Evolutionary conservation across 2,797 vertebrate species (phyloP).

Genomic region (Gila robusta): DNA sequence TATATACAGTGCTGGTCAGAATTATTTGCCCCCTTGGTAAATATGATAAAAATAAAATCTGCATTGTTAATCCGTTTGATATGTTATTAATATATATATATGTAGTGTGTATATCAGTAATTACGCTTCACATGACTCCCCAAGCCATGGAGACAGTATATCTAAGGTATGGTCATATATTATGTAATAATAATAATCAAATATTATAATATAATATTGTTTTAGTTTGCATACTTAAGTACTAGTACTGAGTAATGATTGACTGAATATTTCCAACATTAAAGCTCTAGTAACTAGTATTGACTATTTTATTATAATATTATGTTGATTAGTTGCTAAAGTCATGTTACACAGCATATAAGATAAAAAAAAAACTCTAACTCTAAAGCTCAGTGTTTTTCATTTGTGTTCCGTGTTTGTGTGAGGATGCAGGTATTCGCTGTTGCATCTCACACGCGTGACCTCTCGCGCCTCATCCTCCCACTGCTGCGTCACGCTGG

Average conservation of each 20-base stretch:
- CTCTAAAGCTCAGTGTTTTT: too few relatives aligned
- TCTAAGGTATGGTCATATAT: not conserved
- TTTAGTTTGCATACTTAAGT: not conserved
- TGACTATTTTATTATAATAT: not conserved
- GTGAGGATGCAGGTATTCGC: slow-evolving; percentile 5
- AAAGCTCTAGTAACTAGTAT: not conserved
- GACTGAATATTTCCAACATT: not conserved
- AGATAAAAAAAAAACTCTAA: not conserved
- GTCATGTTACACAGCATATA: too few relatives aligned
- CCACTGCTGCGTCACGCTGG: slow-evolving; percentile 70
- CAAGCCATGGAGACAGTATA: not conserved
- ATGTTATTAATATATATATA: too few relatives aligned
- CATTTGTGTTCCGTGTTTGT: not conserved
- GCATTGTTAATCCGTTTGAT: too few relatives aligned
- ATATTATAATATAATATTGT: not conserved
- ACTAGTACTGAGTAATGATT: not conserved
- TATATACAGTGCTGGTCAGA: too few relatives aligned
- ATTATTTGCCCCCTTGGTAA: too few relatives aligned
- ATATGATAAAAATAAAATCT: too few relatives aligned
- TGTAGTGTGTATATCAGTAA: too few relatives aligned
- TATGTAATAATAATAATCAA: too few relatives aligned
- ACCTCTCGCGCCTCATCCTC: slow-evolving; percentile 56
- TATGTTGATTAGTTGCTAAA: not conserved
- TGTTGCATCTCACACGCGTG: slow-evolving; percentile 41
- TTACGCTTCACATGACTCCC: not conserved